Evolutionary conservation across 2,797 vertebrate species (phyloP).

Genomic region (Helicolenus hilgendorfi): DNA sequence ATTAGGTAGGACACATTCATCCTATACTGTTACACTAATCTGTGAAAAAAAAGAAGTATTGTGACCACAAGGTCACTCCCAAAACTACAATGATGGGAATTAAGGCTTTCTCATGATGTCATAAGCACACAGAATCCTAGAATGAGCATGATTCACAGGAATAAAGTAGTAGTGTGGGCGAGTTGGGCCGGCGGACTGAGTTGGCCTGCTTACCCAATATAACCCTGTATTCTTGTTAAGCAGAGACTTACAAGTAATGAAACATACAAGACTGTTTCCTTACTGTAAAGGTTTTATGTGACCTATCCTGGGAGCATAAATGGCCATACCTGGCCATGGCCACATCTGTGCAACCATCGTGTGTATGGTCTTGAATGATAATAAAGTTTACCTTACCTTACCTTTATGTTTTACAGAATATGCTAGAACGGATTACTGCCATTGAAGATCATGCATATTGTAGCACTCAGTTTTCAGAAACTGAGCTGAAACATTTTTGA

Average conservation of each 20-base stretch:
- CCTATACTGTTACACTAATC: neutral
- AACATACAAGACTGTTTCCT: neutral
- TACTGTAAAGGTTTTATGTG: neutral
- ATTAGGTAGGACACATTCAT: neutral
- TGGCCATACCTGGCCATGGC: rapidly evolving
- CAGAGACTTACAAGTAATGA: neutral
- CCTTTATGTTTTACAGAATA: neutral
- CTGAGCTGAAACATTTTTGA: neutral
- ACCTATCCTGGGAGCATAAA: neutral
- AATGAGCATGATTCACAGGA: constrained; percentile 20
- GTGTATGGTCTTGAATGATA: neutral
- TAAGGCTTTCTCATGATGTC: constrained; percentile 19
- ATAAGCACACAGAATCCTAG: constrained; percentile 7
- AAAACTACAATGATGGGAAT: constrained; percentile 13
- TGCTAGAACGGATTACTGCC: neutral
- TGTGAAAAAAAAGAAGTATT: neutral
- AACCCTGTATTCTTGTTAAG: neutral
- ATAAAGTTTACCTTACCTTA: neutral
- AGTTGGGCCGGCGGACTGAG: neutral
- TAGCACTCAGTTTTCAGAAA: neutral
- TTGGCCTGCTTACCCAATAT: neutral
- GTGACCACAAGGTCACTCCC: neutral
- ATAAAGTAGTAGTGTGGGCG: neutral
- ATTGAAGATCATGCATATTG: too few relatives aligned
- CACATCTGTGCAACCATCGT: rapidly evolving